Conservation (phyloP, 2,113 vertebrate species). For the Electrona antarctica region DNA sequence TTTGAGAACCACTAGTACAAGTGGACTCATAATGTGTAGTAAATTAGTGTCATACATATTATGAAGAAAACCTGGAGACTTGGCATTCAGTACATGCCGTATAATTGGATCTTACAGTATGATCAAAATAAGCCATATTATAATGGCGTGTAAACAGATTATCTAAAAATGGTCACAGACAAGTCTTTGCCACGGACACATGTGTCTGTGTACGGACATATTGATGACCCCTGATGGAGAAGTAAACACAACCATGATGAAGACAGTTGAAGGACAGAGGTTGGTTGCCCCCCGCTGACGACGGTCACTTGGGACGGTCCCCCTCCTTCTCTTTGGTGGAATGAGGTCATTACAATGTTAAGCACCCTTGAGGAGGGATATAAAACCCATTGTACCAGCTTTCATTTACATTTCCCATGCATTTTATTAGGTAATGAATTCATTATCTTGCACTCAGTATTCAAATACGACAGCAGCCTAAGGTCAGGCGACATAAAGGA, state of each 20-base stretch:
- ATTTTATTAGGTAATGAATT: conserved; percentile 52
- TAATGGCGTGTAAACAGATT: too few species aligned
- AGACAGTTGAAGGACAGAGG: conserved; percentile 53
- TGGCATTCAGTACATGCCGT: too few species aligned
- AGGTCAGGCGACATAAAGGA: conserved; percentile 33
- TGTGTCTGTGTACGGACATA: too few species aligned
- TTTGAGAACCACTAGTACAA: too few species aligned
- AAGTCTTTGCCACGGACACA: too few species aligned
- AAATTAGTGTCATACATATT: too few species aligned
- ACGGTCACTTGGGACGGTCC: background rate
- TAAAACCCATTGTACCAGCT: conserved; percentile 44
- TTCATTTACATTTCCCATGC: conserved; percentile 52
- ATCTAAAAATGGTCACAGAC: too few species aligned
- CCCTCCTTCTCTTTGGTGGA: conserved; percentile 27
- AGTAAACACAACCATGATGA: conserved; percentile 22
- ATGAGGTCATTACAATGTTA: conserved; percentile 48
- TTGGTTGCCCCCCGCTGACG: background rate
- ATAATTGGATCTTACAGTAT: too few species aligned
- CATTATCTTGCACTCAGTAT: conserved; percentile 35
- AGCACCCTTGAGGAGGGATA: conserved; percentile 34
- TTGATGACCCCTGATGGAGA: too few species aligned
- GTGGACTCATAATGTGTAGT: too few species aligned
- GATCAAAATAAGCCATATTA: too few species aligned
- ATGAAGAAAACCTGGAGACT: too few species aligned
- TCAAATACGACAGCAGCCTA: conserved; percentile 21